Evolutionary conservation across 2,113 vertebrate genomes (phyloP).

Genomic region (Rhinopomastus cyanomelas): DNA sequence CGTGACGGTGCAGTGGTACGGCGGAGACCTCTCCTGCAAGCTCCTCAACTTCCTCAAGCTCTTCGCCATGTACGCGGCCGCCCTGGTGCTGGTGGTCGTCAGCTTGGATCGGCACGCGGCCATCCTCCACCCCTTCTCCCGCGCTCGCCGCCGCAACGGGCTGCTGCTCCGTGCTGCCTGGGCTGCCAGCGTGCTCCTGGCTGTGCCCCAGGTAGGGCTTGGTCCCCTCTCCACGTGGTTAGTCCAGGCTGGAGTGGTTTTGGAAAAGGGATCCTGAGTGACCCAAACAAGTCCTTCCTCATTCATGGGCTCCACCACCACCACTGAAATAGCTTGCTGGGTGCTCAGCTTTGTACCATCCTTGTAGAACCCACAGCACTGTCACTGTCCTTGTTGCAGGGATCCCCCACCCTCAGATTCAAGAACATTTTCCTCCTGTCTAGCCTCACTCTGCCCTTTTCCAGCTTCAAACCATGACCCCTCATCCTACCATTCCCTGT

Average conservation of each 20-base stretch:
- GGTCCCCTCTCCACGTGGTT: accelerated
- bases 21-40: slow-evolving; percentile 79
- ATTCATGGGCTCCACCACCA: neutral
- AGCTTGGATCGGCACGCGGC: slow-evolving; percentile 82
- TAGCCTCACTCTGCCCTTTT: too few relatives aligned
- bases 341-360: neutral
- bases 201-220: slow-evolving; percentile 79
- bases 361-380: too few relatives aligned
- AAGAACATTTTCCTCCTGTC: too few relatives aligned
- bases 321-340: neutral
- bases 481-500: too few relatives aligned
- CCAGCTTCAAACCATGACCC: too few relatives aligned
- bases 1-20: slow-evolving; percentile 84
- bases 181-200: slow-evolving; percentile 75
- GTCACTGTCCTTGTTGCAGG: too few relatives aligned
- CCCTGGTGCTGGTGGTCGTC: slow-evolving; percentile 85
- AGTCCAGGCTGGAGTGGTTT: neutral
- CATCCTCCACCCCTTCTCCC: slow-evolving; percentile 78
- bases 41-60: slow-evolving; percentile 85
- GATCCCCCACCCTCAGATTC: too few relatives aligned
- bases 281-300: neutral
- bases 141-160: slow-evolving; percentile 75
- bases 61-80: slow-evolving; percentile 83
- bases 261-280: neutral
- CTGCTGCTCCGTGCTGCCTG: slow-evolving; percentile 80